Conservation (phyloP, 2,113 vertebrate genomes). For the Mormyrus iriodes region DNA sequence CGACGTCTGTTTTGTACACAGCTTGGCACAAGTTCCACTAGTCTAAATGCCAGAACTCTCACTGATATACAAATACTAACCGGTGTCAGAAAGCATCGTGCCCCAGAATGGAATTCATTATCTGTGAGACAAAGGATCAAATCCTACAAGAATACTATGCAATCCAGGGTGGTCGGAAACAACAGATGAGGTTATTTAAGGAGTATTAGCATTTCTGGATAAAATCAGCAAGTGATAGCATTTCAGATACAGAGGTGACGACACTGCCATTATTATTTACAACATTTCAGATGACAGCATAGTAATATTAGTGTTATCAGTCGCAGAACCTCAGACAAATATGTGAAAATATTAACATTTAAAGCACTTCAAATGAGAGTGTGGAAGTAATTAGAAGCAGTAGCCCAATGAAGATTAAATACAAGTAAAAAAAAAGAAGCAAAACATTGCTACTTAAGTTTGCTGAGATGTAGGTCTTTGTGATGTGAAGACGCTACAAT, state of each 20-base stretch:
- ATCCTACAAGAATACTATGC: neutral
- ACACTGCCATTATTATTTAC: neutral
- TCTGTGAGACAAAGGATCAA: neutral
- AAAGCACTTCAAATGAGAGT: neutral
- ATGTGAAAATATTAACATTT: neutral
- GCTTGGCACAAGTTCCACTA: neutral
- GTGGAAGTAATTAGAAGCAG: neutral
- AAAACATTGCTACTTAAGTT: neutral
- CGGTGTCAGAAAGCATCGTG: neutral
- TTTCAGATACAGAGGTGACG: neutral
- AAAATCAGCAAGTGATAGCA: neutral
- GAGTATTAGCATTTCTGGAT: neutral
- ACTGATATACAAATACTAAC: neutral
- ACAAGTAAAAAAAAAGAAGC: neutral
- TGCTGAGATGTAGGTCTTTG: neutral
- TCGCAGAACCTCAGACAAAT: neutral
- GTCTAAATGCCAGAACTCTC: neutral
- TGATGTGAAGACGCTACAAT: neutral
- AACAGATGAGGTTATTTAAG: neutral
- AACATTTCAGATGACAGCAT: neutral
- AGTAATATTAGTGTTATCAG: neutral
- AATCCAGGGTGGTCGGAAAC: neutral
- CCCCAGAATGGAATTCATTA: neutral
- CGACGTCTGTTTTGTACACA: neutral
- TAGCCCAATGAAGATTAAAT: neutral